A percentile compares a stretch with the other conserved stretches of the same genome.
These are phyloP conservation scores for Tuberolachnus salignus DNA, from an alignment of 2,888 invertebrate genomes.

Conservation along the genomic window DNA sequence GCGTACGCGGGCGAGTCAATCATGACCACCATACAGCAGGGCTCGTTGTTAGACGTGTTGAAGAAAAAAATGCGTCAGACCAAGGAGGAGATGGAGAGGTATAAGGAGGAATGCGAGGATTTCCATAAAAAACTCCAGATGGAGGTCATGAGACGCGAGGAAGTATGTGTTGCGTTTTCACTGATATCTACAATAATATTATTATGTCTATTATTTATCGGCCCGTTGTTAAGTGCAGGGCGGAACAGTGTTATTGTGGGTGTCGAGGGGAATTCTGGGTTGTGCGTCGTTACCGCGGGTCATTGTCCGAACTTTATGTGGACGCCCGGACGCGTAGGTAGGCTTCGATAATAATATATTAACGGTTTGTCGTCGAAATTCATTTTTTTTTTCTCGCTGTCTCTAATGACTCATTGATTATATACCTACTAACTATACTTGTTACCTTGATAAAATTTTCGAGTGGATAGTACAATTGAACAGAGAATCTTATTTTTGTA, in stretches of 20 bases:
- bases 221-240: too few relatives aligned
- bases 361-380: too few relatives aligned
- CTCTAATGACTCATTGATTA: neutral
- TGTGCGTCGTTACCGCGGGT: neutral
- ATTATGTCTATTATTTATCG: too few relatives aligned
- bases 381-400: too few relatives aligned
- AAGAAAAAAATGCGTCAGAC: constrained; percentile 99
- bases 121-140: constrained; percentile 92
- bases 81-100: constrained; percentile 98
- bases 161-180: constrained; percentile 80
- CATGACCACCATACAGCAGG: constrained; percentile 90
- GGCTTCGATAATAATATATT: too few relatives aligned
- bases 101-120: constrained; percentile 97
- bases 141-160: constrained; percentile 95
- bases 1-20: constrained; percentile 63
- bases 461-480: neutral
- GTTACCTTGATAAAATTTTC: neutral
- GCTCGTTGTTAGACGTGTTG: constrained; percentile 92
- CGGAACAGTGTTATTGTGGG: too few relatives aligned
- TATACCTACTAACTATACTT: too few relatives aligned
- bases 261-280: neutral
- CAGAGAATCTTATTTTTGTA: neutral
- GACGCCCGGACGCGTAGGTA: too few relatives aligned
- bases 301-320: neutral
- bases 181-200: too few relatives aligned